Conservation (phyloP, 2,888 invertebrate genomes). For the Gnatocerus cornutus region DNA sequence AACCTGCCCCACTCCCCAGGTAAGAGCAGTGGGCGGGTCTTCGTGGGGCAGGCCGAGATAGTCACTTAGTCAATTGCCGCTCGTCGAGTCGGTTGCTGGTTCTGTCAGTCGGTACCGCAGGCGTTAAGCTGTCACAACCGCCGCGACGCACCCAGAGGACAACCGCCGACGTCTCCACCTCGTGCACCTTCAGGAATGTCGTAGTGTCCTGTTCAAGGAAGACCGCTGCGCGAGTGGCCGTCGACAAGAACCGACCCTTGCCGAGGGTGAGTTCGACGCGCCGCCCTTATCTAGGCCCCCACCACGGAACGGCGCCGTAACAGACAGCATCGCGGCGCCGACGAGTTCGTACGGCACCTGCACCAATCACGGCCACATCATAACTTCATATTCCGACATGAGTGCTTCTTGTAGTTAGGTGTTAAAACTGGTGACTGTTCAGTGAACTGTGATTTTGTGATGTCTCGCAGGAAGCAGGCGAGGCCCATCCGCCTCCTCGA, state of each 20-base stretch:
- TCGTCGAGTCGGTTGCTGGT: constrained; percentile 65
- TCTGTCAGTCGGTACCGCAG: constrained; percentile 55
- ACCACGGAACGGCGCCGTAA: constrained; percentile 68
- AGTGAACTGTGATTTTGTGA: constrained; percentile 66
- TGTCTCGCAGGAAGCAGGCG: constrained; percentile 75
- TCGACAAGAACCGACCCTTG: constrained; percentile 65
- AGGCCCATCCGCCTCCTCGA: constrained; percentile 73
- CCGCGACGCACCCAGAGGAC: constrained; percentile 40
- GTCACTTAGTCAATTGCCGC: constrained; percentile 70
- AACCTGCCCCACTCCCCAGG: constrained; percentile 67
- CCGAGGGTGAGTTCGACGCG: constrained; percentile 70
- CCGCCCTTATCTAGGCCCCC: constrained; percentile 69
- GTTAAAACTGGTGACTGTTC: constrained; percentile 57
- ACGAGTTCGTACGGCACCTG: constrained; percentile 68
- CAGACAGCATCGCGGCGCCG: constrained; percentile 72
- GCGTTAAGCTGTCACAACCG: constrained; percentile 47
- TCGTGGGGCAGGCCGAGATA: constrained; percentile 67
- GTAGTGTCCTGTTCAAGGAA: constrained; percentile 46
- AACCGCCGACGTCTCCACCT: constrained; percentile 37
- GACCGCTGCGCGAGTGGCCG: constrained; percentile 59
- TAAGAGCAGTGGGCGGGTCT: constrained; percentile 69
- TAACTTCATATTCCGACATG: constrained; percentile 56
- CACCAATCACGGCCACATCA: constrained; percentile 65
- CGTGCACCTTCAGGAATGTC: constrained; percentile 47
- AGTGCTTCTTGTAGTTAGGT: constrained; percentile 57